Evolutionary conservation across 2,797 vertebrate genomes (phyloP), one percentile per base, ranked within the genome.

Genomic region (Pantherophis vulpinus): DNA sequence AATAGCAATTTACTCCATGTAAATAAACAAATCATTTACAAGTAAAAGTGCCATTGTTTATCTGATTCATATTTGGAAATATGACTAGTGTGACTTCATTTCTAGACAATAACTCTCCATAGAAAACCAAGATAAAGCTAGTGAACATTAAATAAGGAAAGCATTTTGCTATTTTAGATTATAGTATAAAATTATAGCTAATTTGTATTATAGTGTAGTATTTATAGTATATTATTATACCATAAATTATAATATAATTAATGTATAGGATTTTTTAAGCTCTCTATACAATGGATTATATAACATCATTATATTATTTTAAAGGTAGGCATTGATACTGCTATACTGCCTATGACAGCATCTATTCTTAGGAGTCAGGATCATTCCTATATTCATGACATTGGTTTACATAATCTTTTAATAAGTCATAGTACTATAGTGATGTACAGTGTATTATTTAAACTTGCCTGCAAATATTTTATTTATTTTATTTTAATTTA

Each of bases 31-130:
- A 70, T 54, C 5, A 55, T 20, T 90, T 58, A 37, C 74, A 47
- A 83, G 74, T 83, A 83, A 83, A 83, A 47, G 9, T 83, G 37
- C 74, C 74, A 37, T 58, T 55, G 20, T 87, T 93, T 93, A 95
- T 94, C 89, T 95, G 94, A 93, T 94, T 93, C 94, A 55, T 42
- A 86, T 94, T 93, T 95, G 86, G 88, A 96, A 86, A 91, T 88
- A 91, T 83, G 88, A 92, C 59, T 70, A 88, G 56, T 92, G 74
- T 95, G 94, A 93, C 90, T 88, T 83, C 74, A 83, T 93, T 91
- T 95, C 93, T 92, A 92, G 51, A 54, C 51, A 10, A 54, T 54
- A 54, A 54, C 51, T 54, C 51, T 54, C 51, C 51, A 54, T 54
- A 54, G 91, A 92, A 90, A 87, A 70, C 4, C 37, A 54, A 59